Conservation (phyloP, 2,888 invertebrate species). For the Anaspis maculata region DNA sequence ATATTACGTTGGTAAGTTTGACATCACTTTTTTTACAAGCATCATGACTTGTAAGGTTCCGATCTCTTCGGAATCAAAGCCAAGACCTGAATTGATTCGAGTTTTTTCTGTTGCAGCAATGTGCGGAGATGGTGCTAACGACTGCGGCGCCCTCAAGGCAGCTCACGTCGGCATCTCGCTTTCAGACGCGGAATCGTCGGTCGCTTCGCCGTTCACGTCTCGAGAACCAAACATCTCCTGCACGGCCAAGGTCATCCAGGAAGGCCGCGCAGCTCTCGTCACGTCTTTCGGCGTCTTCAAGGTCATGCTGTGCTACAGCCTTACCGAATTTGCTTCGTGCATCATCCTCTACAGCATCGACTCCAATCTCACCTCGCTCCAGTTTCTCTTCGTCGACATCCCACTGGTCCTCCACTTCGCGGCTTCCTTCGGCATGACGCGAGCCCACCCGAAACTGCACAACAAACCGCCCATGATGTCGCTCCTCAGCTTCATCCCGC, state of each 20-base stretch:
- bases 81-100: too few relatives aligned
- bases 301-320: slow-evolving; percentile 93
- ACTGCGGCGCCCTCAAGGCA: slow-evolving; percentile 88
- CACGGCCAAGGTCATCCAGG: slow-evolving; percentile 70
- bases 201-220: slow-evolving; percentile 91
- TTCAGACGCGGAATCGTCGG: slow-evolving; percentile 86
- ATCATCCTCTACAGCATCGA: slow-evolving; percentile 73
- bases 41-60: too few relatives aligned
- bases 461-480: slow-evolving; percentile 49
- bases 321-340: slow-evolving; percentile 85
- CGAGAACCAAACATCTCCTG: slow-evolving; percentile 76
- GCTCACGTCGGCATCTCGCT: slow-evolving; percentile 89
- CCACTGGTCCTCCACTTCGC: slow-evolving; percentile 54
- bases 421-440: slow-evolving; percentile 56
- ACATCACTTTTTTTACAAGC: not conserved
- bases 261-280: slow-evolving; percentile 86
- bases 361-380: slow-evolving; percentile 51
- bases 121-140: slow-evolving; percentile 98
- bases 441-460: slow-evolving; percentile 43
- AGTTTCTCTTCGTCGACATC: slow-evolving; percentile 61
- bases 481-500: slow-evolving; percentile 44
- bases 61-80: too few relatives aligned
- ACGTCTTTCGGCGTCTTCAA: slow-evolving; percentile 98
- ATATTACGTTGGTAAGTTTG: slow-evolving; percentile 71
- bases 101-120: slow-evolving; percentile 41